A percentile compares a stretch with the other conserved stretches of the same genome.
phyloP scores from a whole-genome alignment of 1,140 invertebrate species.

The Nomia melanderi region DNA sequence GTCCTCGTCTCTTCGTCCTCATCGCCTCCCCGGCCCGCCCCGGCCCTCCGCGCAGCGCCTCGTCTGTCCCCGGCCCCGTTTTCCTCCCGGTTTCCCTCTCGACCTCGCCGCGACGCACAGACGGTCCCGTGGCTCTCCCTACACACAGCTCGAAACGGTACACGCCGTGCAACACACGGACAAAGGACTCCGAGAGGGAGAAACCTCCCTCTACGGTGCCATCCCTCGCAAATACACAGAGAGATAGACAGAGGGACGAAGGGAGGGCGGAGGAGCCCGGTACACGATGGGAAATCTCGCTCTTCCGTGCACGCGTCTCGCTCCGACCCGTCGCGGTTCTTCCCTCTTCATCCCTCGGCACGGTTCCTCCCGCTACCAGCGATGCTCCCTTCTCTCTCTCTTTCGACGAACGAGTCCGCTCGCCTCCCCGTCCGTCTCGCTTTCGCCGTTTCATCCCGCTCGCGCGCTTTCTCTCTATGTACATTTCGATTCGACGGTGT shows the following conservation, averaged over 20 bases:
- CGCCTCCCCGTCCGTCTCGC: neutral
- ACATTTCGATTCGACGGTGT: slow-evolving; percentile 59
- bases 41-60: slow-evolving; percentile 2
- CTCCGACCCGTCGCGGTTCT: neutral
- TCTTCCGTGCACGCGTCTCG: slow-evolving; percentile 37
- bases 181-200: slow-evolving; percentile 60
- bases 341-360: too few relatives aligned
- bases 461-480: slow-evolving; percentile 31
- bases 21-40: neutral
- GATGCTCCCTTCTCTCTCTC: neutral
- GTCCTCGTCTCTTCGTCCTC: slow-evolving; percentile 38
- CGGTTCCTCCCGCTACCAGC: neutral
- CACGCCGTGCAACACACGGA: slow-evolving; percentile 40
- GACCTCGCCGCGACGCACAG: slow-evolving; percentile 23
- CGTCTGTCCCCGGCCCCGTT: slow-evolving; percentile 27
- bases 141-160: neutral
- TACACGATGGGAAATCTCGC: slow-evolving; percentile 59
- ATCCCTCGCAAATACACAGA: slow-evolving; percentile 46
- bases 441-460: neutral
- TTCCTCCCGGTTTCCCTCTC: slow-evolving; percentile 30
- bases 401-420: neutral
- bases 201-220: slow-evolving; percentile 55
- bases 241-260: slow-evolving; percentile 24
- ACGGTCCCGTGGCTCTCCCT: slow-evolving; percentile 5
- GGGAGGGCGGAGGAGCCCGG: too few relatives aligned